Evolutionary conservation across 2,888 invertebrate genomes (phyloP).

Genomic region (Noctua comes): DNA sequence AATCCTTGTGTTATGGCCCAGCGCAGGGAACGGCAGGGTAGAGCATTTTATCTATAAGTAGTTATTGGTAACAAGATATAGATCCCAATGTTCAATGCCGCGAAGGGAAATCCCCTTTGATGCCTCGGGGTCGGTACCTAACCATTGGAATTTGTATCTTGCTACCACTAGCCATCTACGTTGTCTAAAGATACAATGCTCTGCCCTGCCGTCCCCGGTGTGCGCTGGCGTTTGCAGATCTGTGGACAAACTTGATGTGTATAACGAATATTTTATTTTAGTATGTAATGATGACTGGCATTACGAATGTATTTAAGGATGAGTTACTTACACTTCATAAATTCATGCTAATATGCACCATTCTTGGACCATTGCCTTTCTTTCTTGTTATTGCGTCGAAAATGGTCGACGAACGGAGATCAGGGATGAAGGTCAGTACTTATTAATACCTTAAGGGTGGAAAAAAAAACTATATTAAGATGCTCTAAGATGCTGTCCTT

Average conservation of each 20-base stretch:
- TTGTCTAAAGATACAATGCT: neutral
- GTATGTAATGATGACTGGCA: slow-evolving; percentile 2
- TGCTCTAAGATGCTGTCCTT: too few species aligned
- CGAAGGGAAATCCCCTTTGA: neutral
- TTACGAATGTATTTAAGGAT: neutral
- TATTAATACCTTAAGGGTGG: neutral
- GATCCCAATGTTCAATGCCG: too few species aligned
- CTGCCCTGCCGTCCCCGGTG: neutral
- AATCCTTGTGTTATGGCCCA: neutral
- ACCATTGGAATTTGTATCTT: neutral
- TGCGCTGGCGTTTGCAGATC: slow-evolving; percentile 1
- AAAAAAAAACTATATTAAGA: too few species aligned
- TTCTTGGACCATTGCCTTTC: slow-evolving; percentile 52
- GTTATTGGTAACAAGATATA: neutral
- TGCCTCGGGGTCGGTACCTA: neutral
- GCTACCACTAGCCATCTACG: neutral
- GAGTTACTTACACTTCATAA: slow-evolving; percentile 37
- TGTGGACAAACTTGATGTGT: neutral
- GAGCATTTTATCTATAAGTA: too few species aligned
- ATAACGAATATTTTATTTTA: slow-evolving; percentile 28
- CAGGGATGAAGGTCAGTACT: slow-evolving; percentile 46
- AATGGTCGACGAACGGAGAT: slow-evolving; percentile 26
- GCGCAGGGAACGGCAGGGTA: neutral
- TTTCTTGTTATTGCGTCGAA: slow-evolving; percentile 39
- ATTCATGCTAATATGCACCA: slow-evolving; percentile 51